Conservation (phyloP, 2,797 vertebrate species). For the Fundulus diaphanus region DNA sequence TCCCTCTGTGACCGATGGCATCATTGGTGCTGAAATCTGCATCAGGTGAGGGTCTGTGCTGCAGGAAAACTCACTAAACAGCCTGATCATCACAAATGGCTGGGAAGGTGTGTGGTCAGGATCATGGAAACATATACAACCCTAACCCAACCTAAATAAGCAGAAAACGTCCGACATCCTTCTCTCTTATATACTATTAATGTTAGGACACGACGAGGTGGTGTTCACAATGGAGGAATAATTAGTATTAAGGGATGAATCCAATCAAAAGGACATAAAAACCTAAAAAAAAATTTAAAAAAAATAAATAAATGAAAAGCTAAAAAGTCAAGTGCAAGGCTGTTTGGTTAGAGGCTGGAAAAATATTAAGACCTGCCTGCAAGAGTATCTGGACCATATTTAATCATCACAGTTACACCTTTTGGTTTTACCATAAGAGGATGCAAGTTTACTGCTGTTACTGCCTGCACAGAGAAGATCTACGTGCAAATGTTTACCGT, state of each 20-base stretch:
- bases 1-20: background rate
- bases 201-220: background rate
- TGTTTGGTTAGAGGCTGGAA: background rate
- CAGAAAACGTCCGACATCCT: background rate
- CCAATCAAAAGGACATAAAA: background rate
- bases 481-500: background rate
- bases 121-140: background rate
- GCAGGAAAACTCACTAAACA: background rate
- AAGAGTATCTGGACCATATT: background rate
- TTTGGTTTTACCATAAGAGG: background rate
- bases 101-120: too few species aligned
- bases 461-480: background rate
- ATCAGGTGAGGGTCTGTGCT: background rate
- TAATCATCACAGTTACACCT: too few species aligned
- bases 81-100: too few species aligned
- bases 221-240: background rate
- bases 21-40: background rate
- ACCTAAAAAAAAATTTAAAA: too few species aligned
- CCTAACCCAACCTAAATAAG: background rate
- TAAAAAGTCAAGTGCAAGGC: background rate
- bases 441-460: background rate
- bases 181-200: background rate
- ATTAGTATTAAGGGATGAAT: background rate
- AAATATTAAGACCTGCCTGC: background rate
- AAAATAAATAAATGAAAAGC: background rate